Evolutionary conservation across 1,140 invertebrate genomes (phyloP), one percentile per base, ranked within the genome.

Genomic region (Elymnias hypermnestra): DNA sequence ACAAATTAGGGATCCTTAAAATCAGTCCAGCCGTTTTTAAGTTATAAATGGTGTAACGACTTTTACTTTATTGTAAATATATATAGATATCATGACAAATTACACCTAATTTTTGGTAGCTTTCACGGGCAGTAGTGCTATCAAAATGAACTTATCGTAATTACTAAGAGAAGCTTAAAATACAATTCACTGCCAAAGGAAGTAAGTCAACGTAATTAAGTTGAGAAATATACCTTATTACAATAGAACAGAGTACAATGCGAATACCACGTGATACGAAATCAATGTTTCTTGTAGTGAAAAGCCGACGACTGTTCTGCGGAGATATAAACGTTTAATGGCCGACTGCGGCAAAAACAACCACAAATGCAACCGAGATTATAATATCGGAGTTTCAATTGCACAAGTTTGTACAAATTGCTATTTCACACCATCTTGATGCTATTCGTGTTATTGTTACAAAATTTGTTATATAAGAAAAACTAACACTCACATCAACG

Each of bases 331-430:
- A 54, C 62, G 58, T 62, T 71, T 77, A 77, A 74, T 68, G 66
- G 58, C 22, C 53, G 40, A 46, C 38, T 61, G 64, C 50, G 60
- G 67, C 67, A 76, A 78, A 78, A 82, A 82, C 77, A 68, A 63
- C 50, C 66, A 56, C 55, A 52, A 55, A 48, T 72, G 72, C 61
- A 72, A 63, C 67, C 68, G 65, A 79, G 72, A 82, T 82, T 82
- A 82, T 82, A 75, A 73, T 73, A 70, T 72, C 63, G 63, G 72
- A 79, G 73, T 82, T 78, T 75, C 71, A 78, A 77, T 77, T 79
- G 75, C 77, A 73, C 58, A 82, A 82, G 71, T 77, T 82, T 64
- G 67, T 67, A 68, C 63, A 72, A 74, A 77, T 78, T 75, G 62
- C 63, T 65, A 67, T 59, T 70, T 71, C 66, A 57, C 71, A 75